Evolutionary conservation across 1,140 invertebrate species (phyloP), one percentile per base, ranked within the genome.

Genomic region (Drosophila parvula): DNA sequence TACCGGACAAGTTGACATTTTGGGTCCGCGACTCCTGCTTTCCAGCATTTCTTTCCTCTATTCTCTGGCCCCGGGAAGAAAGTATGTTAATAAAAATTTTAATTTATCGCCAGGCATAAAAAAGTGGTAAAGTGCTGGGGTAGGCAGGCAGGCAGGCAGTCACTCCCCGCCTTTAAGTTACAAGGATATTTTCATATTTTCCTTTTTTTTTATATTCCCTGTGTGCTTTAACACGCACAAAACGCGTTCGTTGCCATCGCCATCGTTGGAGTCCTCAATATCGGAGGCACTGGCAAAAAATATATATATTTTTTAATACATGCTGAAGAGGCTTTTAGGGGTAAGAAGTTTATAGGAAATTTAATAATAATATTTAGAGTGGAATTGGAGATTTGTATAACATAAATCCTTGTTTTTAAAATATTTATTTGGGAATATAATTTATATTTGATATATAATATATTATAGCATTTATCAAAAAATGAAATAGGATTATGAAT

Each of bases 1-100:
- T 55, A 63, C 47, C 47, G 63, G 78, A 64, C 78, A 80, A 80
- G 78, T 80, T 80, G 78, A 81, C 78, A 57, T 76, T 81, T 81
- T 74, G 14, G 45, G 44, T 51, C 30, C 53, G 68, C 62, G 47
- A 62, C 7, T 48, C 50, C 57, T 30, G 41, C 51, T 27, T 34
- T 47, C 14, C 28, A 44, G 27, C 11, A 34, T 18, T 48, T 36
- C 30, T n/a, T 43, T n/a, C n/a, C 36, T 36, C 55, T 48, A 38
- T 50, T 56, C 44, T 71, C 44, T 27, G 9, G 30, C 67, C 67
- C 32, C 44, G 36, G 43, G 22, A 22, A 34, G 68, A 70, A 81
- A 74, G 63, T 78, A 81, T 74, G 81, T 78, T 84, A 86, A 86
- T 86, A 85, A 71, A 78, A 86, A 67, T 86, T 85, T 86, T 81